A percentile compares a stretch with the other conserved stretches of the same genome.
Evolutionary conservation across 2,113 vertebrate genomes (phyloP).

Genomic region (crab-eating macaque (Macaca fascicularis)): T2T-MFA8v1.1 NC_088377.1:50977501-50978000

Average conservation of each 20-base stretch:
- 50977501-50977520: not conserved
- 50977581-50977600: not conserved
- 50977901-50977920: slow-evolving; percentile 7
- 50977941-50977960: not conserved
- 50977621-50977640: not conserved
- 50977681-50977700: not conserved
- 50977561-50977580: not conserved
- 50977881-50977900: slow-evolving; percentile 65
- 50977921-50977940: not conserved
- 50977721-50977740: not conserved
- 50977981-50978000: not conserved
- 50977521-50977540: not conserved
- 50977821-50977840: not conserved
- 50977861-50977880: slow-evolving; percentile 54
- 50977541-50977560: not conserved
- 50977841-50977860: not conserved
- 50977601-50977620: not conserved
- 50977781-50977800: not conserved
- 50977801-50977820: not conserved
- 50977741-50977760: not conserved
- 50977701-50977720: not conserved
- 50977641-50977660: not conserved
- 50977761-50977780: not conserved
- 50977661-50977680: not conserved
- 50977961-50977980: not conserved